Conservation (phyloP, 2,888 invertebrate genomes). For the Melanargia galathea region DNA sequence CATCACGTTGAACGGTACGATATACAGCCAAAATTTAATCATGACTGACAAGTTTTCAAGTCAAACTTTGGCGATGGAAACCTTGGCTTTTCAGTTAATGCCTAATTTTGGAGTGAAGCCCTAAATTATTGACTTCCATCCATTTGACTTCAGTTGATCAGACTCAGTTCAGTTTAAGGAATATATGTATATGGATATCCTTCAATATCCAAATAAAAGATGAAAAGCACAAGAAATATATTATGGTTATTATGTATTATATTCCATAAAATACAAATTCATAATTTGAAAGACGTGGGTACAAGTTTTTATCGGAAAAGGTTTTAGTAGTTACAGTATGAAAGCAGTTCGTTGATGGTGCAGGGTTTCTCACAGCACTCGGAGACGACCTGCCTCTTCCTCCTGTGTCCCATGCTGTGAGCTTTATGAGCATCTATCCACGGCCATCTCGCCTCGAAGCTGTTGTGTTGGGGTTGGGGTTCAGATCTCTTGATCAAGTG, state of each 20-base stretch:
- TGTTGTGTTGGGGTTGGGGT: not conserved
- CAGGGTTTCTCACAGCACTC: conserved; percentile 55
- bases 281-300: not conserved
- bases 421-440: conserved; percentile 45
- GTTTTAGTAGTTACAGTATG: conserved; percentile 30
- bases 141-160: too few species aligned
- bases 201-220: conserved; percentile 8
- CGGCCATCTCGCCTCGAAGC: conserved; percentile 36
- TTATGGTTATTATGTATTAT: not conserved
- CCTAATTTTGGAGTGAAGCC: too few species aligned
- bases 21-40: too few species aligned
- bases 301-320: not conserved
- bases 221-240: not conserved
- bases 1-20: too few species aligned
- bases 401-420: conserved; percentile 45
- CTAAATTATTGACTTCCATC: too few species aligned
- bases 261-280: not conserved
- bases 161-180: too few species aligned
- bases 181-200: too few species aligned
- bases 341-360: conserved; percentile 31
- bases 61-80: too few species aligned
- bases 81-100: too few species aligned
- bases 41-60: too few species aligned
- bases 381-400: conserved; percentile 48
- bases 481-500: conserved; percentile 37